Evolutionary conservation across 2,888 invertebrate species (phyloP), one percentile per base, ranked within the genome.

Genomic region (Drosophila suboccidentalis): DNA sequence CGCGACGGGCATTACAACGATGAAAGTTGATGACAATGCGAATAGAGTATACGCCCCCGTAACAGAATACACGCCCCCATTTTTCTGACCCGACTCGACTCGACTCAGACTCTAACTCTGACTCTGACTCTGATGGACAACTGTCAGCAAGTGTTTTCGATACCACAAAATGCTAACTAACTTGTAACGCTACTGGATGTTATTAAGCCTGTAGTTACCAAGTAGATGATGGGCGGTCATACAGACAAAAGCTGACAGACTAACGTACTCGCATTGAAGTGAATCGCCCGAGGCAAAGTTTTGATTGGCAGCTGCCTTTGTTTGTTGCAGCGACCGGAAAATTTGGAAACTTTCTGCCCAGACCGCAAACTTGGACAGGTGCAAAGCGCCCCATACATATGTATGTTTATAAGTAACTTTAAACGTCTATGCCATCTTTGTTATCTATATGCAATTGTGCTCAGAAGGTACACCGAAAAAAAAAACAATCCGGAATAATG

Each of bases 231-330:
- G 49, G 38, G 13, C 10, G 5, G 9, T 4, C 38, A n/a, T 38
- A 47, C 38, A 59, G 29, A 41, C 58, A 47, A 17, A 38, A 26
- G 26, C 19, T 8, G 26, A 38, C 19, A 11, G 26, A 38, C 36
- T 22, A 11, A 2, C 26, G 46, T 15, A 38, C 26, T 26, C 32
- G 49, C 38, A 66, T 66, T 61, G 61, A 61, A 54, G 69, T 49
- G 41, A 47, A 43, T 49, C 36, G 54, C 62, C 49, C 39, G 60
- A 53, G 41, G 61, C 63, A 75, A 82, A 82, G 69, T 82, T 87
- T 89, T 84, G 89, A 84, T 84, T 84, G 89, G 85, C 89, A 89
- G 88, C 66, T 73, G 88, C 62, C 69, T 63, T 85, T 82, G 75
- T 75, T 65, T 69, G 66, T 63, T 59, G 44, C 68, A 47, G 41